Evolutionary conservation across 2,888 invertebrate species (phyloP).

Genomic region (Tanypteryx hageni): DNA sequence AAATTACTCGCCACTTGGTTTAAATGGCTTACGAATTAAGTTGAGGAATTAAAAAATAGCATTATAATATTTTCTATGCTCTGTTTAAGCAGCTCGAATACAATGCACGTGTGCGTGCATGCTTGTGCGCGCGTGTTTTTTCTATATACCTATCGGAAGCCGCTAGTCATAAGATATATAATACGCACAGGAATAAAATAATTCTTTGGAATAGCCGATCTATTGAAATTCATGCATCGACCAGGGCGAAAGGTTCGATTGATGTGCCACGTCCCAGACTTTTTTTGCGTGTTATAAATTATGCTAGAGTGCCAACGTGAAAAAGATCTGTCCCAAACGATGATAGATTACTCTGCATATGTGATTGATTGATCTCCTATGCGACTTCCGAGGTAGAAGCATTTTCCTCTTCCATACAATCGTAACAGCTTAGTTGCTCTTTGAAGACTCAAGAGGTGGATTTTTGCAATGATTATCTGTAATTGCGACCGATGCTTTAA

Average conservation of each 20-base stretch:
- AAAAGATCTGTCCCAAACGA: background rate
- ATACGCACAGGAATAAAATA: no score
- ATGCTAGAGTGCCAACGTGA: background rate
- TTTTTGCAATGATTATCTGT: no score
- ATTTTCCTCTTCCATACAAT: background rate
- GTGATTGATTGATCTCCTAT: constrained; percentile 31
- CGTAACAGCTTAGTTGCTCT: background rate
- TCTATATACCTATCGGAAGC: no score
- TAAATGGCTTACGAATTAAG: no score
- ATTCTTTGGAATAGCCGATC: background rate
- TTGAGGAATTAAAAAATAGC: no score
- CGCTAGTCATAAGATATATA: no score
- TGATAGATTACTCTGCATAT: constrained; percentile 11
- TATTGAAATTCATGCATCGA: background rate
- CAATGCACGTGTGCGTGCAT: no score
- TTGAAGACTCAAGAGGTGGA: background rate
- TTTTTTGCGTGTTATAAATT: constrained; percentile 17
- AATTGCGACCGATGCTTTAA: no score
- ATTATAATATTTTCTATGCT: no score
- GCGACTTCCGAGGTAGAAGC: background rate
- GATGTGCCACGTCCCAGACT: background rate
- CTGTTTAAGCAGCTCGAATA: no score
- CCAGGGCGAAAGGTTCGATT: background rate
- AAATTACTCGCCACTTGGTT: no score
- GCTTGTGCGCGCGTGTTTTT: no score